Conservation (phyloP, 2,113 vertebrate species). For the Clarias macrocephalus region DNA sequence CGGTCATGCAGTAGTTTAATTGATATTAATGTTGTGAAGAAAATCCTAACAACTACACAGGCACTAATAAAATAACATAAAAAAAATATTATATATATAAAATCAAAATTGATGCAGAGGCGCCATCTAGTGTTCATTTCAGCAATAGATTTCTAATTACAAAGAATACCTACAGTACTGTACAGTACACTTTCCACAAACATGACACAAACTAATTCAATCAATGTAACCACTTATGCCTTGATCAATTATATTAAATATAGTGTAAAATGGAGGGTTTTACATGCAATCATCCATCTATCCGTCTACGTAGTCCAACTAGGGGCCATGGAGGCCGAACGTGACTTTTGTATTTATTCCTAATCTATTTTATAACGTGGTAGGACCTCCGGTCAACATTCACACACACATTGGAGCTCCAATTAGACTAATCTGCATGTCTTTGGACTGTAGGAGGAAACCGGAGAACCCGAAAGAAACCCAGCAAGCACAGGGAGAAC, state of each 20-base stretch:
- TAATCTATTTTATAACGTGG: no score
- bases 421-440: no score
- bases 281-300: not conserved
- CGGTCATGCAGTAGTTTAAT: not conserved
- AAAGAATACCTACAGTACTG: not conserved
- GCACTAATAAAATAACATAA: not conserved
- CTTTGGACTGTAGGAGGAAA: no score
- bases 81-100: no score
- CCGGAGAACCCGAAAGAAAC: no score
- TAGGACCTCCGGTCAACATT: no score
- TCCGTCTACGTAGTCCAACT: no score
- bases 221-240: not conserved
- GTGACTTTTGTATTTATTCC: no score
- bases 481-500: no score
- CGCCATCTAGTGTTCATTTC: constrained; percentile 35
- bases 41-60: not conserved
- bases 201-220: not conserved
- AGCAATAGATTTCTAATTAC: not conserved
- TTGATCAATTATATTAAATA: not conserved
- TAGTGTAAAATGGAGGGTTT: not conserved
- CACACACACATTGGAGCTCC: no score
- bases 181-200: no score
- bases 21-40: not conserved
- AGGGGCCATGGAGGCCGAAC: no score
- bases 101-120: not conserved